Evolutionary conservation across 2,113 vertebrate species (phyloP).

Genomic region (Raja brachyura): DNA sequence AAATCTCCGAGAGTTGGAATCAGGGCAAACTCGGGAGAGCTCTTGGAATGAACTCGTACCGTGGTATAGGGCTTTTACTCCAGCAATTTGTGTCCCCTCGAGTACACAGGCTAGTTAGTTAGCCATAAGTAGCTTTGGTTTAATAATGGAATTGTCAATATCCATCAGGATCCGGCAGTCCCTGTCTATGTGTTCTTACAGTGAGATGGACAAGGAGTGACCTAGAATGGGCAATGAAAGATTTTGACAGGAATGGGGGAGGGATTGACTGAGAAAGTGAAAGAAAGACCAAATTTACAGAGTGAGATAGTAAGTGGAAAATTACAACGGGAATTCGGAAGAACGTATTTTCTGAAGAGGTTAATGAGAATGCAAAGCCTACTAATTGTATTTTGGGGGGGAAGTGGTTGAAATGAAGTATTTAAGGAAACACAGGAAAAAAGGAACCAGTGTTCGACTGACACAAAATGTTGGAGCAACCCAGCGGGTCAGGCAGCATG

Average conservation of each 20-base stretch:
- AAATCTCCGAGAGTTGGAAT: too few species aligned
- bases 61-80: too few species aligned
- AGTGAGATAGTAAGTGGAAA: not conserved
- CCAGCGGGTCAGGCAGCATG: too few species aligned
- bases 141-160: not conserved
- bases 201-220: too few species aligned
- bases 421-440: not conserved
- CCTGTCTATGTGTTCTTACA: too few species aligned
- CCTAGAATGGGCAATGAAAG: not conserved
- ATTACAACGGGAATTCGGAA: not conserved
- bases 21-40: too few species aligned
- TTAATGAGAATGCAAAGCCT: not conserved
- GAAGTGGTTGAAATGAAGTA: not conserved
- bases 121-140: not conserved
- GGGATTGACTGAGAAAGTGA: too few species aligned
- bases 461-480: too few species aligned
- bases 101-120: too few species aligned
- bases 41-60: too few species aligned
- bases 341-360: not conserved
- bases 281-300: not conserved
- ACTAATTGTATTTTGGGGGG: not conserved
- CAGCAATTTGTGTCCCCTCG: too few species aligned
- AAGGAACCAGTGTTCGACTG: not conserved
- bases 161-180: not conserved
- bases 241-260: not conserved